Evolutionary conservation across 2,888 invertebrate genomes (phyloP).

Genomic region (Neria commutata): DNA sequence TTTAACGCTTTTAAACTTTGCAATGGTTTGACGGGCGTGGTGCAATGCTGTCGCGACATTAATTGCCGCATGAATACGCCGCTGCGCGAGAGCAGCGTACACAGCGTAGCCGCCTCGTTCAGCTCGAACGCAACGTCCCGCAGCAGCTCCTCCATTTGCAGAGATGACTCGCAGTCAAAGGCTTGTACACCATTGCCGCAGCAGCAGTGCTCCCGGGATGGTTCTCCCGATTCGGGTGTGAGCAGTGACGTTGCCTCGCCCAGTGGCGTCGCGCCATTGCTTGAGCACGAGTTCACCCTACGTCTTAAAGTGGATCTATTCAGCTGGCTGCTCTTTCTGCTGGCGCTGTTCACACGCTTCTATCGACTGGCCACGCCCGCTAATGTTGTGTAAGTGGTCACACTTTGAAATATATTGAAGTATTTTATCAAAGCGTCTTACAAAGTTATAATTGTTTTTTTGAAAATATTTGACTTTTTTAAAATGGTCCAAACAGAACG

Average conservation of each 20-base stretch:
- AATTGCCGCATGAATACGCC: conserved; percentile 50
- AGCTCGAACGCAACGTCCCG: conserved; percentile 17
- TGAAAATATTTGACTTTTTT: background rate
- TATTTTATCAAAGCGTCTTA: too few species aligned
- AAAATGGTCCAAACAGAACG: background rate
- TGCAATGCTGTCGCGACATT: conserved; percentile 50
- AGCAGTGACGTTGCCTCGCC: conserved; percentile 30
- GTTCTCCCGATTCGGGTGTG: conserved; percentile 36
- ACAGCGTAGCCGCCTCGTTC: conserved; percentile 22
- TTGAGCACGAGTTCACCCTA: conserved; percentile 60
- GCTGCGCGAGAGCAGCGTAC: conserved; percentile 30
- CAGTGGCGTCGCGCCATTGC: conserved; percentile 12
- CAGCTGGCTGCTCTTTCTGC: conserved; percentile 71
- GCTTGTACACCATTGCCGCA: conserved; percentile 19
- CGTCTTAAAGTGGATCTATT: conserved; percentile 78
- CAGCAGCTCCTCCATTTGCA: background rate
- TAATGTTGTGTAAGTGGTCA: conserved; percentile 83
- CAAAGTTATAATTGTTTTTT: too few species aligned
- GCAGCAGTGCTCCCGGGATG: conserved; percentile 31
- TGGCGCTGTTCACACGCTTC: conserved; percentile 78
- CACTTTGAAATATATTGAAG: background rate
- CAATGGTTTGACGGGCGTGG: conserved; percentile 1
- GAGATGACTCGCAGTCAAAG: conserved; percentile 11
- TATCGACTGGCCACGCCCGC: conserved; percentile 84
- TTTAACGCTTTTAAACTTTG: conserved; percentile 13